phyloP scores from a whole-genome alignment of 1,140 invertebrate genomes.

The Saccostrea cuccullata region DNA sequence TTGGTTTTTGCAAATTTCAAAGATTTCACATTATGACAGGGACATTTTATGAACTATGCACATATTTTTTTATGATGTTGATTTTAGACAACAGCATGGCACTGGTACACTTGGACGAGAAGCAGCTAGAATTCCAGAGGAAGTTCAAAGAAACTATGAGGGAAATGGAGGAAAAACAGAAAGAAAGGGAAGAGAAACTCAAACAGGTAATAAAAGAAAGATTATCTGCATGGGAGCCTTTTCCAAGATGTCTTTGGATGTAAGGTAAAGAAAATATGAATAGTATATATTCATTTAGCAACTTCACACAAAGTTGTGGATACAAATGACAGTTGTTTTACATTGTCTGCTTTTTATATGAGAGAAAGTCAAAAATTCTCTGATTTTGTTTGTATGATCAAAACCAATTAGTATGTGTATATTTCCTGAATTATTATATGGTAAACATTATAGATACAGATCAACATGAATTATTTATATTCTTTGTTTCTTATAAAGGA shows the following conservation, averaged over 20 bases:
- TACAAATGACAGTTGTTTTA: no score
- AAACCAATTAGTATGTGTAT: not conserved
- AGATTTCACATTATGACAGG: not conserved
- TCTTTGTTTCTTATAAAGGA: constrained; percentile 35
- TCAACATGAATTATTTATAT: not conserved
- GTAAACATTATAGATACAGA: not conserved
- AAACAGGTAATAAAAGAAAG: constrained; percentile 23
- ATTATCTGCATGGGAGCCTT: not conserved
- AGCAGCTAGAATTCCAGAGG: constrained; percentile 53
- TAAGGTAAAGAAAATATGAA: no score
- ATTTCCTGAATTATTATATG: not conserved
- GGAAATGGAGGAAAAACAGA: constrained; percentile 52
- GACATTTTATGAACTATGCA: not conserved
- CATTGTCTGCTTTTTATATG: no score
- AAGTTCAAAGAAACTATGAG: constrained; percentile 56
- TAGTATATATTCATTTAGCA: not conserved
- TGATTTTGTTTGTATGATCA: not conserved
- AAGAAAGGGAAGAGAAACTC: constrained; percentile 48
- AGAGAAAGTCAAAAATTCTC: no score
- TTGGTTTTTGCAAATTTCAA: not conserved
- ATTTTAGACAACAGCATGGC: constrained; percentile 46
- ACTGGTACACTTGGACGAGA: constrained; percentile 54
- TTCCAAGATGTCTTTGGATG: no score
- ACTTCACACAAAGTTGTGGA: not conserved
- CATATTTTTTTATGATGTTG: not conserved